Base-by-base conservation (phyloP, 2,888 invertebrate genomes). In the Brachyptera risi region DNA sequence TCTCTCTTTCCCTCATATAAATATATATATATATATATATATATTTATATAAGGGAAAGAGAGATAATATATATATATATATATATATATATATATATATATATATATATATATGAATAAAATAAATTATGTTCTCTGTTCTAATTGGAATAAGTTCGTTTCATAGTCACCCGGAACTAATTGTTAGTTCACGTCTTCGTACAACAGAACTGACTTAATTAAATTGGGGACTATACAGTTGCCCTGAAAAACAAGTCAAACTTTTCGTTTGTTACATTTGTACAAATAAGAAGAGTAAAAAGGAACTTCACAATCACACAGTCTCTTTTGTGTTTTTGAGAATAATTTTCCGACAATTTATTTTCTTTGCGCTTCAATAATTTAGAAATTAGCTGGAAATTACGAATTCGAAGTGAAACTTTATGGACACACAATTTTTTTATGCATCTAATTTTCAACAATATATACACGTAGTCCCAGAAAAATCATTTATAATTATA, bases 301-400 rank as follows among this genome's bases (percentile, higher is more conserved):
- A n/a, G n/a, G n/a, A n/a, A n/a, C n/a, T n/a, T n/a, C n/a, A n/a
- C n/a, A n/a, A n/a, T n/a, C n/a, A n/a, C 17, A 9, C 27, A n/a
- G 50, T 26, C 31, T 17, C 50, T 19, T 26, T 24, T 26, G 24
- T 51, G 24, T 49, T 15, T 49, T 51, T 31, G 27, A 31, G 50
- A 51, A 51, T 51, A 51, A 51, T 51, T 51, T 27, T 24, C 50
- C 31, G 17, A 26, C 27, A 51, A 51, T 51, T 51, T 51, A 26
- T 11, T 17, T 51, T 51, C 50, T 51, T 51, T 19, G 31, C 31
- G 50, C 50, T 17, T 17, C 27, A 24, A 27, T 27, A 51, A 51
- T 51, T 51, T 51, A 51, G 31, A 42, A 19, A 42, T 42, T 31
- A 24, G 31, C 27, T 51, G 24, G 17, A 51, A 51, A 26, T 51